phyloP scores from a whole-genome alignment of 2,113 vertebrate species.

The Chitala chitala region DNA sequence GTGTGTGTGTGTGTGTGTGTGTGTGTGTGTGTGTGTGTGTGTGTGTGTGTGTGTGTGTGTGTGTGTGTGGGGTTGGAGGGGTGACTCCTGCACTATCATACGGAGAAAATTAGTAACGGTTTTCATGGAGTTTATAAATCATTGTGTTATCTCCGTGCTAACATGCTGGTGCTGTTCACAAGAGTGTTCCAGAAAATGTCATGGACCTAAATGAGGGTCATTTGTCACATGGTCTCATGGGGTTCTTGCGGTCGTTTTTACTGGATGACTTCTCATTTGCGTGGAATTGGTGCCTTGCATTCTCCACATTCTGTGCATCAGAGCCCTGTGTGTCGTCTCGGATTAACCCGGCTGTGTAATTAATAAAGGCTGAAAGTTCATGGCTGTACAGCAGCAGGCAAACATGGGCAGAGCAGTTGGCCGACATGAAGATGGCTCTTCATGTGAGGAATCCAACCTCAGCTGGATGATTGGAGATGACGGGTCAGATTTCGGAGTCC shows the following conservation, averaged over 20 bases:
- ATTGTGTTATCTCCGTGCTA: too few relatives aligned
- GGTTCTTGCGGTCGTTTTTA: neutral
- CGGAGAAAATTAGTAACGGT: too few relatives aligned
- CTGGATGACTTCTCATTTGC: neutral
- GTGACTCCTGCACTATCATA: too few relatives aligned
- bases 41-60: too few relatives aligned
- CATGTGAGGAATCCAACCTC: neutral
- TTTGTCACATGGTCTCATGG: neutral
- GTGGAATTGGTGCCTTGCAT: neutral
- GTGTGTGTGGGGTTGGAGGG: too few relatives aligned
- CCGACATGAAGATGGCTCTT: too few relatives aligned
- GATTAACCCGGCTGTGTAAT: neutral
- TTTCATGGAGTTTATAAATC: too few relatives aligned
- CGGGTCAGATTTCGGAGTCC: too few relatives aligned
- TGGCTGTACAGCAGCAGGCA: neutral
- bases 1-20: too few relatives aligned
- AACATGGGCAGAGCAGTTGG: neutral
- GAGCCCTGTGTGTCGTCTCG: neutral
- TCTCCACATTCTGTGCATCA: neutral
- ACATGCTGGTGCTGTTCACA: too few relatives aligned
- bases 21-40: too few relatives aligned
- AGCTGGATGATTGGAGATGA: constrained; percentile 8
- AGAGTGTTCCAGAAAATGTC: too few relatives aligned
- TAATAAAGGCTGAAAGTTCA: neutral
- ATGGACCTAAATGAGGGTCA: neutral